These are phyloP conservation scores for Leptodirus hochenwartii DNA, from an alignment of 2,888 invertebrate genomes.

Conservation along the genomic window DNA sequence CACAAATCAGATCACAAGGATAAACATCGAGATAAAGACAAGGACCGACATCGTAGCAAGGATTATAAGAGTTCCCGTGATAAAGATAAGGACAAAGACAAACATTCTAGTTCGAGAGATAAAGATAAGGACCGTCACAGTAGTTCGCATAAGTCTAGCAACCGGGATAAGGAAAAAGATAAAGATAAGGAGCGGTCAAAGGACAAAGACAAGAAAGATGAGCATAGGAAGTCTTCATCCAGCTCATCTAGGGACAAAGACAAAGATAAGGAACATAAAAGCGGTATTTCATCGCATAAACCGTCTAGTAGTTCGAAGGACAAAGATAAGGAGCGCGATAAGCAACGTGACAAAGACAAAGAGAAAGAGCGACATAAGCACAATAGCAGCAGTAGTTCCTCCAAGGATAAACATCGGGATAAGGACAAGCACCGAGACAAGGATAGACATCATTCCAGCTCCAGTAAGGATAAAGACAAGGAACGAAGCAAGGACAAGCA, in stretches of 20 bases:
- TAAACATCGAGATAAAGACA: conserved; percentile 47
- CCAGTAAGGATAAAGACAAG: conserved; percentile 25
- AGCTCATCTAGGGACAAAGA: conserved; percentile 30
- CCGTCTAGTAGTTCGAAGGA: conserved; percentile 19
- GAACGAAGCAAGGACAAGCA: conserved; percentile 19
- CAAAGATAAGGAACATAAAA: conserved; percentile 27
- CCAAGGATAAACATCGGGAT: conserved; percentile 24
- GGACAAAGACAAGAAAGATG: conserved; percentile 12
- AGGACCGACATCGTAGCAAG: conserved; percentile 33
- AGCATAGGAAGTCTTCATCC: conserved; percentile 13
- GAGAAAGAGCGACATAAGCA: conserved; percentile 23
- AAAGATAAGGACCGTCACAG: conserved; percentile 18
- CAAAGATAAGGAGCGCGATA: conserved; percentile 22
- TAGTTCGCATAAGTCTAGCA: too few species aligned
- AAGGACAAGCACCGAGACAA: conserved; percentile 25
- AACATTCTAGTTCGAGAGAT: conserved; percentile 14
- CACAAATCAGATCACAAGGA: conserved; percentile 43
- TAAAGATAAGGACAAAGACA: conserved; percentile 25
- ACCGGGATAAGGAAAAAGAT: too few species aligned
- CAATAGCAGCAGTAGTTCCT: too few species aligned
- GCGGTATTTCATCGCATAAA: too few species aligned
- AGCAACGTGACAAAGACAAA: conserved; percentile 21
- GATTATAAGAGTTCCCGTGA: conserved; percentile 43
- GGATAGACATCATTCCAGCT: conserved; percentile 30
- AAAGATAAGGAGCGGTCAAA: conserved; percentile 19